A percentile compares a stretch with the other conserved stretches of the same genome.
phyloP scores from a whole-genome alignment of 2,797 vertebrate species.

The Scyliorhinus canicula region DNA sequence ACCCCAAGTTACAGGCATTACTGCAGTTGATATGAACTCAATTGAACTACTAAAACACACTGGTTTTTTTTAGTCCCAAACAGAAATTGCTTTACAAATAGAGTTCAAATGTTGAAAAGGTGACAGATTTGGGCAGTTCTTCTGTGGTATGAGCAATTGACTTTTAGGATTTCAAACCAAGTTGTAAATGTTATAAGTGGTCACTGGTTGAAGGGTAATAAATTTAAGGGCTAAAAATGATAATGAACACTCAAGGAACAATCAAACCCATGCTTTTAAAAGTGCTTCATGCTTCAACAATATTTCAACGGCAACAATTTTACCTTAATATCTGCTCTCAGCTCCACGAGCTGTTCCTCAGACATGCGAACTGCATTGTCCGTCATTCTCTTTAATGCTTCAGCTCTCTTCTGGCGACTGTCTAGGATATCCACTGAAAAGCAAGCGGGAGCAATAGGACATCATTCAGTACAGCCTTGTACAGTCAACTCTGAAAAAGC shows the following conservation, averaged over 20 bases:
- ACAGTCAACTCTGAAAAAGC: background rate
- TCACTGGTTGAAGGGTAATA: background rate
- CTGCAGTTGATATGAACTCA: background rate
- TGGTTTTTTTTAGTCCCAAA: background rate
- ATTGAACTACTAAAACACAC: background rate
- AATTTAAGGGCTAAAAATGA: background rate
- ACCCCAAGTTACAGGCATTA: background rate
- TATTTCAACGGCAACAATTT: constrained; percentile 23
- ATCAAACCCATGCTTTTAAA: background rate
- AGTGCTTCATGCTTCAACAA: background rate
- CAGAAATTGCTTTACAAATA: background rate
- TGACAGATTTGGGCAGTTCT: background rate
- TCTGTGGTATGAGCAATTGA: background rate
- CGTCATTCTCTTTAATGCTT: constrained; percentile 76
- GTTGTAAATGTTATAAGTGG: background rate
- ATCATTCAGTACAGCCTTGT: background rate
- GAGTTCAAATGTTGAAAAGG: background rate
- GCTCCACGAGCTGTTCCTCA: constrained; percentile 83
- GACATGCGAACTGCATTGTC: constrained; percentile 82
- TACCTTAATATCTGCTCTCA: constrained; percentile 93
- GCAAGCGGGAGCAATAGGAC: constrained; percentile 25
- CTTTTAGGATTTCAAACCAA: background rate
- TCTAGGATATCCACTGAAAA: constrained; percentile 75
- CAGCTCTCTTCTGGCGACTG: constrained; percentile 80
- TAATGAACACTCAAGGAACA: background rate